phyloP scores from a whole-genome alignment of 2,113 vertebrate genomes.

The Budorcas taxicolor region DNA sequence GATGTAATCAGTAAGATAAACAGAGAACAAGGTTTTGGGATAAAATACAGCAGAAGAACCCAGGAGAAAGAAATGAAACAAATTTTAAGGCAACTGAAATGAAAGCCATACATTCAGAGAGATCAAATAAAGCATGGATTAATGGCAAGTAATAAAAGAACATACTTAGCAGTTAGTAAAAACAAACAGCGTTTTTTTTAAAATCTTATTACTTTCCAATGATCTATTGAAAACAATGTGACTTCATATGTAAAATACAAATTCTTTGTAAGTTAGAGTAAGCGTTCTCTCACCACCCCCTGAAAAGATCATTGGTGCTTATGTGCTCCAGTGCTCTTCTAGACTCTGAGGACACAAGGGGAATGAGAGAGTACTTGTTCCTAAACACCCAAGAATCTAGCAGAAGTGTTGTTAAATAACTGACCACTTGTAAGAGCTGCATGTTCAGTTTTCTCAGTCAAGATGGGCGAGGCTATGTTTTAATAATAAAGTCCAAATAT shows the following conservation, averaged over 20 bases:
- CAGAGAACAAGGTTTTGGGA: neutral
- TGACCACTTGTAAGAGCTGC: neutral
- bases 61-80: neutral
- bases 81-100: conserved; percentile 18
- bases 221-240: neutral
- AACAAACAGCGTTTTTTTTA: neutral
- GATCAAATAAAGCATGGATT: conserved; percentile 31
- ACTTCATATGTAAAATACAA: neutral
- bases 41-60: conserved; percentile 19
- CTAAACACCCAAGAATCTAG: neutral
- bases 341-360: neutral
- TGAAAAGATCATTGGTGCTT: neutral
- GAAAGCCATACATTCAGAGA: conserved; percentile 27
- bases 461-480: neutral
- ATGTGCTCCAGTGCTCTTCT: neutral
- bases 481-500: neutral
- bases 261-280: neutral
- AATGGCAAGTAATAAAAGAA: conserved; percentile 38
- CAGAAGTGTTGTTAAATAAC: neutral
- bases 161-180: neutral
- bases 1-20: neutral
- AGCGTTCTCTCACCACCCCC: neutral
- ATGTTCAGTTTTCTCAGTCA: neutral
- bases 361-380: neutral
- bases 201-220: neutral